Evolutionary conservation across 2,888 invertebrate genomes (phyloP).

Genomic region (Erannis defoliaria): DNA sequence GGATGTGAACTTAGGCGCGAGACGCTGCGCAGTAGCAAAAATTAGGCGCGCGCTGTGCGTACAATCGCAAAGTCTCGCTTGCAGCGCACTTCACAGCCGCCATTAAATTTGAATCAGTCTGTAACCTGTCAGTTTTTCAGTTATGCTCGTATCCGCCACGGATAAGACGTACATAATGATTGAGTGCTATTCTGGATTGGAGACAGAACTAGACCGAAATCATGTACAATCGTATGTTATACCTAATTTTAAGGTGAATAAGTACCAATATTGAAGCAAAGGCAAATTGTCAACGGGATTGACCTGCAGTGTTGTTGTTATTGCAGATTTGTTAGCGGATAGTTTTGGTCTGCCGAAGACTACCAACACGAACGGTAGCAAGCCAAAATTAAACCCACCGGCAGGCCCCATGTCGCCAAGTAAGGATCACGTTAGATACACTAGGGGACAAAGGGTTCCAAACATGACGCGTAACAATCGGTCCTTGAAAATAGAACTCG

Average conservation of each 20-base stretch:
- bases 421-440: slow-evolving; percentile 56
- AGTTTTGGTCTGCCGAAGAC: slow-evolving; percentile 78
- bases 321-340: slow-evolving; percentile 80
- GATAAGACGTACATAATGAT: not conserved
- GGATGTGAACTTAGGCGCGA: too few relatives aligned
- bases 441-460: slow-evolving; percentile 8
- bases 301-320: slow-evolving; percentile 62
- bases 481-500: not conserved
- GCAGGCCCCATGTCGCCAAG: slow-evolving; percentile 67
- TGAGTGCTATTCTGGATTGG: not conserved
- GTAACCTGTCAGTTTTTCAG: too few relatives aligned
- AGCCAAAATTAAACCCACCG: slow-evolving; percentile 67
- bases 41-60: too few relatives aligned
- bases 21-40: too few relatives aligned
- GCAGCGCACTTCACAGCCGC: too few relatives aligned
- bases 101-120: too few relatives aligned
- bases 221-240: not conserved
- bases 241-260: slow-evolving; percentile 7
- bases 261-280: not conserved
- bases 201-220: not conserved
- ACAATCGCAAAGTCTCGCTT: too few relatives aligned
- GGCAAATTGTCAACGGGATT: slow-evolving; percentile 47
- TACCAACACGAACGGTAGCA: slow-evolving; percentile 62
- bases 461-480: not conserved
- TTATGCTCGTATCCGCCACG: too few relatives aligned